Evolutionary conservation across 2,888 invertebrate genomes (phyloP).

Genomic region (Mesochorus sp.): DNA sequence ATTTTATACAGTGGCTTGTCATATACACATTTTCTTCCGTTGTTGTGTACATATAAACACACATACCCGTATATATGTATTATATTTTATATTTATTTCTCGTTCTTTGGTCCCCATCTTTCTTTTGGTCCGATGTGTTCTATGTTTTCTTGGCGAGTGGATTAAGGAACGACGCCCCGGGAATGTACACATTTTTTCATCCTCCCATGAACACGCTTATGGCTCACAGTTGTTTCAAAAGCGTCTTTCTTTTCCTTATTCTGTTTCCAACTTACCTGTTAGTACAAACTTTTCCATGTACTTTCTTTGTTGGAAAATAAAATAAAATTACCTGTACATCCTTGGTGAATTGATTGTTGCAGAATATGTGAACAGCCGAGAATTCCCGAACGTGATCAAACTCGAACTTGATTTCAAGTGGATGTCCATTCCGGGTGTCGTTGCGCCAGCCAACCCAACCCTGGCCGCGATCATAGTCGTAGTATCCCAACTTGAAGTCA

Average conservation of each 20-base stretch:
- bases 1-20: slow-evolving; percentile 57
- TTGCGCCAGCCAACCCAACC: slow-evolving; percentile 97
- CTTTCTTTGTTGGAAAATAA: not conserved
- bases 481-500: slow-evolving; percentile 87
- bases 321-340: slow-evolving; percentile 88
- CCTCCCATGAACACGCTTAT: not conserved
- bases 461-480: slow-evolving; percentile 85
- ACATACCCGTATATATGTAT: not conserved
- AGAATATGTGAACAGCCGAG: slow-evolving; percentile 90
- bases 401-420: slow-evolving; percentile 89
- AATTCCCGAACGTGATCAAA: slow-evolving; percentile 95
- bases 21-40: slow-evolving; percentile 38
- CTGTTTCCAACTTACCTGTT: no score
- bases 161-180: slow-evolving; percentile 48
- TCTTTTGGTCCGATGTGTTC: slow-evolving; percentile 18
- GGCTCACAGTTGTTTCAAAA: not conserved
- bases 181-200: slow-evolving; percentile 42
- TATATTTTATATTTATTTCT: slow-evolving; percentile 24
- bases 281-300: not conserved
- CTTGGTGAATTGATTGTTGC: slow-evolving; percentile 93
- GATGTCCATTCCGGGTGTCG: slow-evolving; percentile 86
- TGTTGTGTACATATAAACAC: slow-evolving; percentile 26
- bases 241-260: no score
- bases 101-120: slow-evolving; percentile 19
- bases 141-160: slow-evolving; percentile 46